Base-by-base conservation (phyloP, 2,888 invertebrate species). In the Acronicta psi region DNA sequence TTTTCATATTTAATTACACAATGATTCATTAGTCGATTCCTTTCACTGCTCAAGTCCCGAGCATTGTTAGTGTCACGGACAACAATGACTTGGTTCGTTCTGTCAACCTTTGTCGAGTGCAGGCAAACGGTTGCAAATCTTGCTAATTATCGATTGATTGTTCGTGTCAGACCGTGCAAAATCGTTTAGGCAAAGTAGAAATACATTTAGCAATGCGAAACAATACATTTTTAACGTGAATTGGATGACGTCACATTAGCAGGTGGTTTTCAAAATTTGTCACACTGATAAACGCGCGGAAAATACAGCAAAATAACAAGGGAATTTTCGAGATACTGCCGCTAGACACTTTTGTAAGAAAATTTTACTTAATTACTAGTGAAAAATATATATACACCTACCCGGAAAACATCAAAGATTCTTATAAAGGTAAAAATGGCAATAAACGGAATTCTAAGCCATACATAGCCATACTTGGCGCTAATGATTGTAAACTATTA, bases 1-100 rank as follows among this genome's bases (percentile, higher is more conserved):
- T 85, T 86, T 88, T 87, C 85, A 86, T 86, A 84, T 85, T 77
- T 86, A 89, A 89, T 87, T 85, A 81, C 82, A 84, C 86, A 86
- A 85, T 84, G 79, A 73, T 72, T 81, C 81, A 80, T 86, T 85
- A 83, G 75, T 69, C 57, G 77, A 81, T 85, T 81, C 88, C 88
- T 89, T 89, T 90, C 89, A 86, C 89, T 87, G 81, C 68, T 73
- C 54, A 49, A 74, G 70, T 49, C 64, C 55, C 63, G 69, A 69
- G 72, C 73, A 82, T 84, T 85, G 84, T 84, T 75, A 64, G 54
- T 75, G 77, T 69, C 36, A 29, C 69, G 61, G 69, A 77, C 77
- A 82, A 88, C 87, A 88, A 87, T 84, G 79, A 80, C 67, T 65
- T 70, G 81, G 79, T 78, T 75, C 66, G 73, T 65, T 77, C 52